These are phyloP conservation scores for Odontamblyopus lacepedii DNA, from an alignment of 2,797 vertebrate genomes.

Conservation along the genomic window DNA sequence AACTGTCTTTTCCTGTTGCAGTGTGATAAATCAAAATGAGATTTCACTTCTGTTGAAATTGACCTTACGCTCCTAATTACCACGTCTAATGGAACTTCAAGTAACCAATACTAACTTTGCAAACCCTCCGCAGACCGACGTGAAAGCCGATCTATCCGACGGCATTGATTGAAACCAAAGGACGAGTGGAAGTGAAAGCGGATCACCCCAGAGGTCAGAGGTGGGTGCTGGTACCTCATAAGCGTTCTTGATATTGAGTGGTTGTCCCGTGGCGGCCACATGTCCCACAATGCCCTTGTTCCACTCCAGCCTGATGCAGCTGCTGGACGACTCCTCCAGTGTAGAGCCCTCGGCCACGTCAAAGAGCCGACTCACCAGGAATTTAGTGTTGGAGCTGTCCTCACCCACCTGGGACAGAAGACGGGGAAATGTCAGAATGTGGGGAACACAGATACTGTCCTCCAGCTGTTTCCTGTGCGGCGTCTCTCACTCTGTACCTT, in stretches of 20 bases:
- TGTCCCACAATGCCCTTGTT: conserved; percentile 98
- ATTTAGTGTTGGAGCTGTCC: conserved; percentile 96
- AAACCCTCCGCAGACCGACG: not conserved
- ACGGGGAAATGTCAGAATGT: not conserved
- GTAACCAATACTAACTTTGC: not conserved
- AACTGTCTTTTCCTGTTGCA: not conserved
- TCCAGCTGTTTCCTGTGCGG: too few species aligned
- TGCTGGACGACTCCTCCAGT: conserved; percentile 92
- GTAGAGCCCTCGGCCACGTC: conserved; percentile 97
- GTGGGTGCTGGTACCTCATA: conserved; percentile 83
- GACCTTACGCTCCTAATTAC: not conserved
- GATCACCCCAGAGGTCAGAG: conserved; percentile 25
- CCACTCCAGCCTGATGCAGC: conserved; percentile 93
- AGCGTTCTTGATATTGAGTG: conserved; percentile 93
- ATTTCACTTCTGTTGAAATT: not conserved
- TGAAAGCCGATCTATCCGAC: not conserved
- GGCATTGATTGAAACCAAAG: conserved; percentile 32
- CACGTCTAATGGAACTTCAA: not conserved
- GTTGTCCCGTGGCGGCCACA: conserved; percentile 89
- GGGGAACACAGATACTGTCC: too few species aligned
- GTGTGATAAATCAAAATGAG: not conserved
- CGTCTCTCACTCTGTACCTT: too few species aligned
- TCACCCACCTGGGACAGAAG: conserved; percentile 76
- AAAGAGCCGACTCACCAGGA: conserved; percentile 92
- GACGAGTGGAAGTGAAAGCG: conserved; percentile 27